Evolutionary conservation across 2,113 vertebrate genomes (phyloP), one percentile per base, ranked within the genome.

Genomic region (Crotalus viridis): DNA sequence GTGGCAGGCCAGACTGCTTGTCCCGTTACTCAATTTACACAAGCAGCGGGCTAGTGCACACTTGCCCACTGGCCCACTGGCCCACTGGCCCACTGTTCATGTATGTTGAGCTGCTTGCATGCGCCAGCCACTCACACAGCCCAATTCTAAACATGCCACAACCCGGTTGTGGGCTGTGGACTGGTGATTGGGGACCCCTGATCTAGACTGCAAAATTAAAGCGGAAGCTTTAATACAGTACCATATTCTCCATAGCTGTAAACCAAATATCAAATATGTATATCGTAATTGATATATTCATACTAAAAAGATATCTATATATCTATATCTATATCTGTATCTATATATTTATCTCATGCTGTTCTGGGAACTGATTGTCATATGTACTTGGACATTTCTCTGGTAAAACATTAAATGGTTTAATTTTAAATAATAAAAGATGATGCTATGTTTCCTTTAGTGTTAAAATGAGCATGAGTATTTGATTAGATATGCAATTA

Each of bases 381-480:
- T 52, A 0, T 1, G 12, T 0, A 0, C 1, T 91, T 0, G 0
- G 0, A 0, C 0, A 4, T 1, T 4, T 57, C 19, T 59, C 22
- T 19, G 59, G 26, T 46, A 54, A 85, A 21, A 85, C 17, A 3
- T 10, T 55, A 24, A 39, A 26, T 0, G 1, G 0, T 0, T 0
- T 4, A 0, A 2, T 2, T 10, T 64, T 39, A 55, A 4, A 93
- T 19, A 24, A 94, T 39, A 55, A 85, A n/a, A 21, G 39, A 5
- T 19, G 86, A 28, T 19, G 26, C 26, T 55, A 2, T 85, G 1
- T 0, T 1, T 46, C 87, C 88, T 92, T 89, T 0, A 52, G 81
- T 21, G 90, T 46, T 86, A 22, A 91, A 87, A 59, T 55, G 90
- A 85, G n/a, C 15, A 74, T 39, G n/a, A 94, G 56, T 15, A 33